Evolutionary conservation across 1,140 invertebrate genomes (phyloP), one percentile per base, ranked within the genome.

Genomic region (Drosophila fuyamai): DNA sequence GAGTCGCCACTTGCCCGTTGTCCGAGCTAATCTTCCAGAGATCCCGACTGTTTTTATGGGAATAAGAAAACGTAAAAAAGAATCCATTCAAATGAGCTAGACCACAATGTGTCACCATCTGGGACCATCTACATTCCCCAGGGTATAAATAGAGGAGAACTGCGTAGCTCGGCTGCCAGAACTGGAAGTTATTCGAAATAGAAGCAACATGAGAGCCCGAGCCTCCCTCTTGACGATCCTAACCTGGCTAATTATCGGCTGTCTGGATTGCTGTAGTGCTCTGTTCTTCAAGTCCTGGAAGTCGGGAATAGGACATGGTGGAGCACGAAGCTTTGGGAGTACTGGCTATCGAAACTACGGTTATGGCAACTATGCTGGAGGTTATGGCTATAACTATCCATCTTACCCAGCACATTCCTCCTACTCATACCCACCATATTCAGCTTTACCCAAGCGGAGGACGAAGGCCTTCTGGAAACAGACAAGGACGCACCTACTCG

Each of bases 81-180:
- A 84, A 86, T 70, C 66, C 60, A 86, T 83, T 82, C 54, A 59
- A 43, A 48, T 35, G 16, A 36, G 65, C 67, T 72, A 72, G 72
- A 80, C 55, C 61, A 50, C 44, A 83, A 83, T 86, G 84, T 89
- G 83, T 86, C 83, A 86, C 81, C 70, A 23, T 16, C 13, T 36
- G 27, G 23, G 23, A 29, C 47, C 61, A 53, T 40, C 40, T 36
- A 46, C 27, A 63, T 27, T 50, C 36, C 14, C 32, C 60, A 71
- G 75, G 79, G 83, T 89, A 89, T 89, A 89, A 89, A 89, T 84
- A 89, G 77, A 50, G 14, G 58, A 62, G 65, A 59, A 67, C 58
- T 61, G 56, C 66, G 76, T 58, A 72, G 62, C 77, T 61, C 13
- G 41, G 23, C 54, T 14, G 62, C 18, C 84, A 86, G 79, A 79